Evolutionary conservation across 2,888 invertebrate genomes (phyloP), one percentile per base, ranked within the genome.

Genomic region (Scaptomyza caliginosa): DNA sequence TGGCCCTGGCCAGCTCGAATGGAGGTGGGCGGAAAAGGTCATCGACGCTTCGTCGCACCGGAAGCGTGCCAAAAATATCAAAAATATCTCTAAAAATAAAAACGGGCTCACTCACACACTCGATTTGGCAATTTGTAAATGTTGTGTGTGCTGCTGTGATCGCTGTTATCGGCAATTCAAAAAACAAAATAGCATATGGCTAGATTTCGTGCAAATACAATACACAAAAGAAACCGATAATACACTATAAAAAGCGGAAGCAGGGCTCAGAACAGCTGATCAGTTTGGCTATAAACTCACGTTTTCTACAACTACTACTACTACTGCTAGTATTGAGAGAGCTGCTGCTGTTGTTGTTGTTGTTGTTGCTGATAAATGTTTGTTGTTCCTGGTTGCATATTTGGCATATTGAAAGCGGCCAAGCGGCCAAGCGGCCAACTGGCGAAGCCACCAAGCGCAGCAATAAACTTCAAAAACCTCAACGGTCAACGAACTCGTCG

Each of bases 381-480:
- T 30, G 59, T 49, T 60, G 83, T 89, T 89, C 84, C 89, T 89
- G 86, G 83, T 88, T 89, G 89, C 89, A 89, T 88, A 89, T 86
- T 86, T 84, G 88, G 81, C 79, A 79, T 83, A 86, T 82, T 78
- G 81, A 81, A 85, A 80, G 86, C 74, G 72, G 84, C 77, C 77
- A 77, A 74, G 57, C 60, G 58, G 65, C 66, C 51, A 65, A 67
- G 59, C 54, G 70, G 51, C 66, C 54, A 59, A 60, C 63, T 58
- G 67, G 56, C 51, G 65, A 48, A 64, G 59, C 67, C 59, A 67
- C 62, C 57, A 59, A 59, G 54, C 63, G 67, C 78, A 81, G 78
- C 79, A 68, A 76, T 76, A 79, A 78, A 79, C 82, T 77, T 79
- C 76, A 78, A 79, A 79, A 59, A 64, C 67, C 67, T 69, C 50